A percentile compares a stretch with the other conserved stretches of the same genome.
Conservation (phyloP, 2,888 invertebrate genomes). For the Drosophila tripunctata region DNA sequence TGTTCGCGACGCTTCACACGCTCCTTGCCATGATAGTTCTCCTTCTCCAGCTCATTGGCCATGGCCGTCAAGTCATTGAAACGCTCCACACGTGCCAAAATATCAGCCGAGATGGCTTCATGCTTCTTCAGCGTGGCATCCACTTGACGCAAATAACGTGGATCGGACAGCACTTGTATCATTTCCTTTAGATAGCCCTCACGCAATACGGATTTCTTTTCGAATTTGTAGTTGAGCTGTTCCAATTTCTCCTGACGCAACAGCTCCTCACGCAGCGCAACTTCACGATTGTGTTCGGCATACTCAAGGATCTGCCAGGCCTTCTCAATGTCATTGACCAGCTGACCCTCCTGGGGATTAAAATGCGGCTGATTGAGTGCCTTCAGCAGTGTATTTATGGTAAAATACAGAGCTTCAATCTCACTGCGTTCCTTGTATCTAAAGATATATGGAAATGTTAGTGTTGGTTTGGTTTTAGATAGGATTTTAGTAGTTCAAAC, state of each 20-base stretch:
- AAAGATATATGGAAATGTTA: not conserved
- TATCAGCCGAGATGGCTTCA: conserved; percentile 98
- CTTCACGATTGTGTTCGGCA: conserved; percentile 97
- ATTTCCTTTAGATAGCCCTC: conserved; percentile 98
- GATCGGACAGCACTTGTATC: conserved; percentile 97
- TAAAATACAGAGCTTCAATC: conserved; percentile 97
- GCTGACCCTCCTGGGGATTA: conserved; percentile 93
- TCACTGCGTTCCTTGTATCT: conserved; percentile 98
- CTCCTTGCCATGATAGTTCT: conserved; percentile 95
- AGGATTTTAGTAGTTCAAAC: not conserved
- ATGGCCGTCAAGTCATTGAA: conserved; percentile 97
- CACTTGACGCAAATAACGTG: conserved; percentile 95
- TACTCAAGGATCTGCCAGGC: conserved; percentile 97
- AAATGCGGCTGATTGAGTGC: conserved; percentile 95
- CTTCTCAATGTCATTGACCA: conserved; percentile 97
- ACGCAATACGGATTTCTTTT: conserved; percentile 96
- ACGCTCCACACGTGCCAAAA: conserved; percentile 95
- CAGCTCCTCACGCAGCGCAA: conserved; percentile 95
- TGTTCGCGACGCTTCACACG: conserved; percentile 87
- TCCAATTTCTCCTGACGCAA: conserved; percentile 96
- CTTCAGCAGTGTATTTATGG: conserved; percentile 97
- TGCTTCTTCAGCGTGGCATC: conserved; percentile 99
- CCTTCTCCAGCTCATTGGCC: conserved; percentile 95
- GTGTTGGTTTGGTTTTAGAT: too few species aligned
- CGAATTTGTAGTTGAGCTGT: conserved; percentile 97